Evolutionary conservation across 2,888 invertebrate genomes (phyloP).

Genomic region (Microchrysa polita): DNA sequence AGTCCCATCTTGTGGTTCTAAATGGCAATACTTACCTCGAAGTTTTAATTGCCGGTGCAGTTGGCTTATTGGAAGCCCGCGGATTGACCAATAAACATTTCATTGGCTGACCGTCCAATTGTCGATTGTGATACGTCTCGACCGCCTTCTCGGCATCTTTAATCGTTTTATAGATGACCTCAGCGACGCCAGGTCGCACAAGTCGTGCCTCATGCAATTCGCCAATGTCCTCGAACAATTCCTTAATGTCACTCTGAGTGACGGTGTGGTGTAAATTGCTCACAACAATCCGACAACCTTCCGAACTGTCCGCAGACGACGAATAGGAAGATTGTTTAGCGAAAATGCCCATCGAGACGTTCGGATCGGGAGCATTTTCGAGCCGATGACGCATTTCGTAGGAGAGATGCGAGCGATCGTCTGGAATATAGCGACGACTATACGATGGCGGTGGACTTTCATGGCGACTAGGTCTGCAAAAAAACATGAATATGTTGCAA

Average conservation of each 20-base stretch:
- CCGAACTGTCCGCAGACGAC: conserved; percentile 45
- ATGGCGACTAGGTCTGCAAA: conserved; percentile 46
- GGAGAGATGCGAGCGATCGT: conserved; percentile 59
- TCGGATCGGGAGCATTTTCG: conserved; percentile 60
- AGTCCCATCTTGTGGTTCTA: too few species aligned
- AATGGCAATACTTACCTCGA: conserved; percentile 56
- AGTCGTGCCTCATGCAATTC: conserved; percentile 84
- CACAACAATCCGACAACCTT: conserved; percentile 86
- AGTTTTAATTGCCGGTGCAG: conserved; percentile 60
- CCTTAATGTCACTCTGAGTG: conserved; percentile 90
- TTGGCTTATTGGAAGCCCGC: conserved; percentile 71
- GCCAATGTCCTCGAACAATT: conserved; percentile 93
- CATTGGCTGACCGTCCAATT: conserved; percentile 94
- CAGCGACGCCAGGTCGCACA: conserved; percentile 87
- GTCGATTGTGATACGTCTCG: conserved; percentile 91
- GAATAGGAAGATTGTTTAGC: conserved; percentile 51
- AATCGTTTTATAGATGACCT: conserved; percentile 87
- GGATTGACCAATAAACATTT: conserved; percentile 87
- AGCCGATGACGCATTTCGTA: conserved; percentile 62
- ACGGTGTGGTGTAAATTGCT: conserved; percentile 89
- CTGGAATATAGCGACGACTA: conserved; percentile 56
- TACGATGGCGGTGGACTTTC: conserved; percentile 54
- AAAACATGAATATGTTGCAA: not conserved
- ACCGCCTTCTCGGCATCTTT: conserved; percentile 91
- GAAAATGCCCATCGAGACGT: conserved; percentile 62